Base-by-base conservation (phyloP, 1,140 invertebrate genomes). In the Bicyclus anynana region DNA sequence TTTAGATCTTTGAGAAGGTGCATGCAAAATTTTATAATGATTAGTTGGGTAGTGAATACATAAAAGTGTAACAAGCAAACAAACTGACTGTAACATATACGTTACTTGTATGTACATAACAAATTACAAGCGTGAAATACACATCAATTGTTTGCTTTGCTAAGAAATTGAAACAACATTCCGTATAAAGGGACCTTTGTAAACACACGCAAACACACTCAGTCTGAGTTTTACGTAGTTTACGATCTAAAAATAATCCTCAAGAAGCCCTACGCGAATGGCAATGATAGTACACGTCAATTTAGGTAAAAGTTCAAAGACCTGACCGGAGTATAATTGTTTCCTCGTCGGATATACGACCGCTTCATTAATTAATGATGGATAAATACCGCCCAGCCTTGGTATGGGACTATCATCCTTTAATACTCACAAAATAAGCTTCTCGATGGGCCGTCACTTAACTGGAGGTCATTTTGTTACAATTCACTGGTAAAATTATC, bases 191-290 rank as follows among this genome's bases (percentile, higher is more conserved):
- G 46, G 44, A 33, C 49, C 58, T 23, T 60, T 53, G 51, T 60
- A 60, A 53, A 42, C 51, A 53, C 46, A 42, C 44, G 21, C 50
- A 65, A 63, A 60, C 61, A 46, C 37, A 53, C 38, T 48, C 44
- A 47, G 35, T 58, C 51, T 33, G 48, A 60, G 47, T 50, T 64
- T 50, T 67, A 61, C 65, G 66, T 61, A 66, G 69, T 77, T 74
- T 53, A 75, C 54, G 56, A 71, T 66, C 78, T 83, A 83, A 69
- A 84, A 86, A 84, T 83, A 84, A 77, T 69, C 59, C 63, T 56
- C 42, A 66, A 20, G 75, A 79, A 77, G 67, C 71, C 75, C 66
- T 74, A 77, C 42, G 35, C 50, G 44, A 16, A 49, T 26, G 53
- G 53, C 53, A 55, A 27, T 59, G 40, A 58, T 38, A 58, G 46